phyloP scores from a whole-genome alignment of 2,113 vertebrate genomes.

The Spermophilus dauricus region DNA sequence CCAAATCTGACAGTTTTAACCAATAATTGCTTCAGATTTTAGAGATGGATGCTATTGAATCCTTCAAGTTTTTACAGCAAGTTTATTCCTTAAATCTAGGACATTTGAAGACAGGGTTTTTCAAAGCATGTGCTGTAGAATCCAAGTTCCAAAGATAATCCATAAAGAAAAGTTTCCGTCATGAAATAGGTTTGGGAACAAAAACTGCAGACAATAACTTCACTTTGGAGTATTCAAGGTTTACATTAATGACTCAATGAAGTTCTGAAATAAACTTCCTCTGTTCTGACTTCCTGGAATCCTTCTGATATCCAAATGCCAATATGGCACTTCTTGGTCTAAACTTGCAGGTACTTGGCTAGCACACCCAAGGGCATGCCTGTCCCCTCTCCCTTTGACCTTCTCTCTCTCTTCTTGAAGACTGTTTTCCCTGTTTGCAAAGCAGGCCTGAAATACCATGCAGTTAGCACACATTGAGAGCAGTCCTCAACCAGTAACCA shows the following conservation, averaged over 20 bases:
- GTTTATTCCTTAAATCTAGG: not conserved
- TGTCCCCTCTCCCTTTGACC: not conserved
- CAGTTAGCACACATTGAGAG: not conserved
- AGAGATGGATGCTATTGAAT: not conserved
- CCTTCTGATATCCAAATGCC: not conserved
- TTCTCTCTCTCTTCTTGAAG: not conserved
- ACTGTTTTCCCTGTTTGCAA: not conserved
- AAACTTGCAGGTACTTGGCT: not conserved
- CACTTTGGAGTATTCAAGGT: not conserved
- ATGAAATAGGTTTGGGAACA: slow-evolving; percentile 48
- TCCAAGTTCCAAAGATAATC: not conserved
- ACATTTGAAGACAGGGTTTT: not conserved
- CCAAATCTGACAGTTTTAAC: not conserved
- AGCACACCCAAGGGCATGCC: not conserved
- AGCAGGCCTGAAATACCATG: not conserved
- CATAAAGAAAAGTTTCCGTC: not conserved
- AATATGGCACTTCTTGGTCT: not conserved
- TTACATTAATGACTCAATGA: not conserved
- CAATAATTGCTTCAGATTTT: slow-evolving; percentile 14
- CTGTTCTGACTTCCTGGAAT: not conserved
- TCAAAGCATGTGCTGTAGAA: not conserved
- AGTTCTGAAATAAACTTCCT: not conserved
- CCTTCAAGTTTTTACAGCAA: not conserved
- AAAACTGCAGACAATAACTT: not conserved
- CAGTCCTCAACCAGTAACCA: not conserved